Conservation (phyloP, 2,888 invertebrate species). For the Drosophila mimica region DNA sequence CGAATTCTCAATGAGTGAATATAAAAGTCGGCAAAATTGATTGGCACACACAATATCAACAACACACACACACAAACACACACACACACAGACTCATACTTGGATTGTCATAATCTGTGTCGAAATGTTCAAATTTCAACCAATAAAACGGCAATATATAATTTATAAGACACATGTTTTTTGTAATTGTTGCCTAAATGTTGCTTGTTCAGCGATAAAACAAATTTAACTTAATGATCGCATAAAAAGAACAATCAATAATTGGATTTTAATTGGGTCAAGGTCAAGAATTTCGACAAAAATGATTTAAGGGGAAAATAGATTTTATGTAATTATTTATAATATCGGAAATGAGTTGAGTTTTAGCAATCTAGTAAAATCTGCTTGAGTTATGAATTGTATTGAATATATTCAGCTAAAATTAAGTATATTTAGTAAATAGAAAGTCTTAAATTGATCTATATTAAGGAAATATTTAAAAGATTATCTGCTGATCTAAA, state of each 20-base stretch:
- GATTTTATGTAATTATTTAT: background rate
- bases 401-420: background rate
- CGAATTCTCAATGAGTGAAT: constrained; percentile 74
- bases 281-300: constrained; percentile 15
- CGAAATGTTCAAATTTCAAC: constrained; percentile 53
- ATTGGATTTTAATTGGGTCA: constrained; percentile 34
- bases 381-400: background rate
- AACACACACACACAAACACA: constrained; percentile 24
- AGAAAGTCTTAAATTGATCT: background rate
- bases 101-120: constrained; percentile 65
- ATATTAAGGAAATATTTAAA: background rate
- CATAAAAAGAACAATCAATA: background rate
- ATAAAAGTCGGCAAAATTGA: constrained; percentile 77
- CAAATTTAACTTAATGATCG: constrained; percentile 4
- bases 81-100: constrained; percentile 44
- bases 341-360: background rate
- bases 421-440: background rate
- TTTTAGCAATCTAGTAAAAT: background rate
- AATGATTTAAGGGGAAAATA: background rate
- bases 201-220: constrained; percentile 42
- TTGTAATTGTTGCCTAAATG: constrained; percentile 49
- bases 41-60: constrained; percentile 64
- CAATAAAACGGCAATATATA: constrained; percentile 60
- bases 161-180: constrained; percentile 25
- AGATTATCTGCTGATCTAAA: background rate